A percentile compares a stretch with the other conserved stretches of the same genome.
phyloP scores from a whole-genome alignment of 2,888 invertebrate species.

The Drosophila koepferae region DNA sequence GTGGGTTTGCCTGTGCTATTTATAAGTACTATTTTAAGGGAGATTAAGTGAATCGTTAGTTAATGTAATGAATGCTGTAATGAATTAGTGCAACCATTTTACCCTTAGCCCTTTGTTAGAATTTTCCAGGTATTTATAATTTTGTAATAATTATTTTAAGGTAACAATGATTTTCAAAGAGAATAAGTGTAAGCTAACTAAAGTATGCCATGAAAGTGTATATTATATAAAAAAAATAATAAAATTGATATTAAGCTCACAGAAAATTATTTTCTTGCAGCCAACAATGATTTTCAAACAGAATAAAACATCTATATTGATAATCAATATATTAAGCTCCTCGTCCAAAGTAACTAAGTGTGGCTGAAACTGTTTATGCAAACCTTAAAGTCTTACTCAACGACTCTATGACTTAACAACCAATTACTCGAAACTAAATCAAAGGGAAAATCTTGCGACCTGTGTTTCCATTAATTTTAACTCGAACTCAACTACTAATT shows the following conservation, averaged over 20 bases:
- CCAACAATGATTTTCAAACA: background rate
- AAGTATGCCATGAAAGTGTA: too few species aligned
- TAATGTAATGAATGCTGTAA: background rate
- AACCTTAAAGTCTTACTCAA: background rate
- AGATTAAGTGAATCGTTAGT: background rate
- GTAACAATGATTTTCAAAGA: too few species aligned
- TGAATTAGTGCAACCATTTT: too few species aligned
- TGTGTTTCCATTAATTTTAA: slow-evolving; percentile 4
- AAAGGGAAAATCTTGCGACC: slow-evolving; percentile 10
- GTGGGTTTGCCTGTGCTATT: background rate
- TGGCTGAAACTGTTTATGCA: background rate
- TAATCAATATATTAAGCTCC: background rate
- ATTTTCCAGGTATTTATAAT: too few species aligned
- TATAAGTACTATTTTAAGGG: background rate
- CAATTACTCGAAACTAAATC: background rate
- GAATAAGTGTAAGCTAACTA: too few species aligned
- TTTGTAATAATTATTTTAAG: too few species aligned
- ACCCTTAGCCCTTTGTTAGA: too few species aligned
- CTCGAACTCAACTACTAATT: slow-evolving; percentile 22
- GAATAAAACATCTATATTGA: background rate
- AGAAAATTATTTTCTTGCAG: background rate
- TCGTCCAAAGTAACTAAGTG: background rate
- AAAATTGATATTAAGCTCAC: too few species aligned
- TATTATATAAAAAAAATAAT: too few species aligned
- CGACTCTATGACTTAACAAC: background rate